Evolutionary conservation across 1,140 invertebrate species (phyloP).

Genomic region (Lerema accius): DNA sequence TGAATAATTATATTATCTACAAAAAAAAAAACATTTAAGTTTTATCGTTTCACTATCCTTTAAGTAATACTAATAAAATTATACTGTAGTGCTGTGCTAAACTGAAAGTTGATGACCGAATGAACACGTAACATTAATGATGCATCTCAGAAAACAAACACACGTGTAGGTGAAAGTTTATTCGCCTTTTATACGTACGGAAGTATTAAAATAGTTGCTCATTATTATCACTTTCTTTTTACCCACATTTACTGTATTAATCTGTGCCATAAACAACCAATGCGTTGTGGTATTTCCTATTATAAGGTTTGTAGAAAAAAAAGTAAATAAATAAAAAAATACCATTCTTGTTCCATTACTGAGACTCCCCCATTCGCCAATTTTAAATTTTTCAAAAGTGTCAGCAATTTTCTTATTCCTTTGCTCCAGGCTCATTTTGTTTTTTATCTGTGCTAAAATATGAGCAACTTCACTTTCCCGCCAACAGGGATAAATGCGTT

Average conservation of each 20-base stretch:
- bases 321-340: slow-evolving; percentile 38
- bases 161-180: slow-evolving; percentile 23
- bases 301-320: slow-evolving; percentile 20
- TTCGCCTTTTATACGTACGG: slow-evolving; percentile 10
- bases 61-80: too few species aligned
- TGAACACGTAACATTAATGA: neutral
- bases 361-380: slow-evolving; percentile 66
- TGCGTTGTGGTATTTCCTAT: too few species aligned
- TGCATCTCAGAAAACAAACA: slow-evolving; percentile 20
- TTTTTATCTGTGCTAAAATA: slow-evolving; percentile 36
- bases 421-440: slow-evolving; percentile 74
- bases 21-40: too few species aligned
- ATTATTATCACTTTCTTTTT: slow-evolving; percentile 10
- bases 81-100: neutral
- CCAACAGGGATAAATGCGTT: slow-evolving; percentile 46
- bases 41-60: too few species aligned
- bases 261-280: neutral
- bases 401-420: slow-evolving; percentile 77
- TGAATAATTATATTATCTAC: too few species aligned
- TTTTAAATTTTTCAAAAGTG: slow-evolving; percentile 77
- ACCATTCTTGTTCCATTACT: slow-evolving; percentile 54
- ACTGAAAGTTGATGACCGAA: slow-evolving; percentile 17
- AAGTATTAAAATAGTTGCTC: neutral
- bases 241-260: neutral
- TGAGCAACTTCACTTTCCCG: slow-evolving; percentile 52